These are phyloP conservation scores for Antrozous pallidus DNA, from an alignment of 2,797 vertebrate genomes.

Conservation along the genomic window DNA sequence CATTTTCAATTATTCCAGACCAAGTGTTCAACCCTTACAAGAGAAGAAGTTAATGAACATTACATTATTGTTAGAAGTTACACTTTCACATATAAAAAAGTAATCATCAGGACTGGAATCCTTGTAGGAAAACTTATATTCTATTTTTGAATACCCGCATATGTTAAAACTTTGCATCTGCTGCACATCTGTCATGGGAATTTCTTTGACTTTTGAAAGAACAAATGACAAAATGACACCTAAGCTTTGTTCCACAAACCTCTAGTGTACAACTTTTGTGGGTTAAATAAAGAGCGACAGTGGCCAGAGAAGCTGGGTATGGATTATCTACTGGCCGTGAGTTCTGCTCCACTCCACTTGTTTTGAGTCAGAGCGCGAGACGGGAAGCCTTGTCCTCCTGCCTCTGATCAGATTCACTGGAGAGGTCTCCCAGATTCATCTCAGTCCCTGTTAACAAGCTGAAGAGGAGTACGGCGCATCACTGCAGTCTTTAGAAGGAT, in stretches of 20 bases:
- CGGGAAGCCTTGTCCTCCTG: not conserved
- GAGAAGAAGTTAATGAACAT: not conserved
- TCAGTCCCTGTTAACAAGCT: not conserved
- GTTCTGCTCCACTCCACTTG: not conserved
- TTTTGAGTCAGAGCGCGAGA: not conserved
- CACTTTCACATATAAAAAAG: not conserved
- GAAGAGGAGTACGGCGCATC: not conserved
- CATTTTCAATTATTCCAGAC: slow-evolving; percentile 7
- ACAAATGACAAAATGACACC: not conserved
- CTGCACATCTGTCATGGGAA: not conserved
- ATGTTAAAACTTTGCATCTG: not conserved
- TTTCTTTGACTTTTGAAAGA: slow-evolving; percentile 32
- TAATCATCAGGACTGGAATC: not conserved
- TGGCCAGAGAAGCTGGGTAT: not conserved
- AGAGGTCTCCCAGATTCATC: not conserved
- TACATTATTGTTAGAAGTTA: not conserved
- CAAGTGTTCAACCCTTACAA: slow-evolving; percentile 6
- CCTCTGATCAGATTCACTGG: not conserved
- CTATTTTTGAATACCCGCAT: not conserved
- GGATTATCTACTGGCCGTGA: not conserved
- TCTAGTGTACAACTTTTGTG: not conserved
- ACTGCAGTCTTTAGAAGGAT: not conserved
- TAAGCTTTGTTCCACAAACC: not conserved
- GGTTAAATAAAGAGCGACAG: not conserved
- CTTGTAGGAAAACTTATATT: not conserved